phyloP scores from a whole-genome alignment of 2,113 vertebrate genomes.

The Polypterus senegalus region DNA sequence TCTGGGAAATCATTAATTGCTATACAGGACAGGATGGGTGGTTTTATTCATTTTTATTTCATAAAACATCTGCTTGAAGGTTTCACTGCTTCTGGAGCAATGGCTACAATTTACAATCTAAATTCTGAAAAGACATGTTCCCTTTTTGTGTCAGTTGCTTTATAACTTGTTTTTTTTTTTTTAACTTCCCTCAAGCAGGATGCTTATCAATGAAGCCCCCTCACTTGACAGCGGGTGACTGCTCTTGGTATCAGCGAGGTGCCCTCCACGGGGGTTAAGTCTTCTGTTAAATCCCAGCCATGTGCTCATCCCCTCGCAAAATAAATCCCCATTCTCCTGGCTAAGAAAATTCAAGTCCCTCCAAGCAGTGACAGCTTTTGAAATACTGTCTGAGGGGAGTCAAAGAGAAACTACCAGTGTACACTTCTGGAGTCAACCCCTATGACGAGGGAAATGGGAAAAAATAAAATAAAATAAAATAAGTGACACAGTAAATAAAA shows the following conservation, averaged over 20 bases:
- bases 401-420: constrained; percentile 6
- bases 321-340: constrained; percentile 2
- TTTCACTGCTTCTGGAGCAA: too few relatives aligned
- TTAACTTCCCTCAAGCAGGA: too few relatives aligned
- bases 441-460: constrained; percentile 12
- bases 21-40: too few relatives aligned
- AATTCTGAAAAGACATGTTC: too few relatives aligned
- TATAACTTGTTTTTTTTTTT: too few relatives aligned
- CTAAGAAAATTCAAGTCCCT: constrained; percentile 8
- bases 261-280: not conserved
- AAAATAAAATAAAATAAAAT: constrained; percentile 27
- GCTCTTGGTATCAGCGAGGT: not conserved
- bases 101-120: too few relatives aligned
- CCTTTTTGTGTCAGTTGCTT: too few relatives aligned
- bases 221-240: too few relatives aligned
- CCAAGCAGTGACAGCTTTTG: constrained; percentile 15
- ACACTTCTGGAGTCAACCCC: constrained; percentile 12
- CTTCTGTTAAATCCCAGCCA: constrained; percentile 2
- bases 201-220: too few relatives aligned
- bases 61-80: too few relatives aligned
- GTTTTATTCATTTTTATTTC: too few relatives aligned
- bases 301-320: constrained; percentile 4
- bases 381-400: constrained; percentile 13
- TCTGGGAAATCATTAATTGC: too few relatives aligned
- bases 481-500: constrained; percentile 50